Evolutionary conservation across 2,888 invertebrate species (phyloP).

Genomic region (Drosophila pseudotalamancana): DNA sequence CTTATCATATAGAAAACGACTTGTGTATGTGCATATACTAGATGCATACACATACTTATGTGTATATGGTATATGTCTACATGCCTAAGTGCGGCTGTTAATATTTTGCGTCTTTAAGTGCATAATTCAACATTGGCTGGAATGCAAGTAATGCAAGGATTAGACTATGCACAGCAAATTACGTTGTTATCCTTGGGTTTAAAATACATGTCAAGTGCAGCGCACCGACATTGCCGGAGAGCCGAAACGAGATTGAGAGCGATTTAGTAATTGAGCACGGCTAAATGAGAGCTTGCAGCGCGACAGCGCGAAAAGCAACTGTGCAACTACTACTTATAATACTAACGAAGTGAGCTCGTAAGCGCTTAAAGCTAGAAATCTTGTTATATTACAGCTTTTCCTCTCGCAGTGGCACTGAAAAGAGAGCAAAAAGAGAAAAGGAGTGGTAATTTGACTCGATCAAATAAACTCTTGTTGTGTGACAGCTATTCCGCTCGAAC

Average conservation of each 20-base stretch:
- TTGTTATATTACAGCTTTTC: too few species aligned
- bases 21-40: slow-evolving; percentile 16
- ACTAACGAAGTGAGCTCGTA: too few species aligned
- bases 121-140: slow-evolving; percentile 65
- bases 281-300: slow-evolving; percentile 2
- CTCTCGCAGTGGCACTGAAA: too few species aligned
- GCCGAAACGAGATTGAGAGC: slow-evolving; percentile 3
- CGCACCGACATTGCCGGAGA: slow-evolving; percentile 4
- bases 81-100: slow-evolving; percentile 43
- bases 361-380: too few species aligned
- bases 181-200: slow-evolving; percentile 57
- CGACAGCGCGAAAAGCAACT: neutral
- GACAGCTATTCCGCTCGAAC: too few species aligned
- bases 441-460: too few species aligned
- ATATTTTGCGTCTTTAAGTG: slow-evolving; percentile 56
- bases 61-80: neutral
- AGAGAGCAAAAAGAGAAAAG: neutral
- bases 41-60: neutral
- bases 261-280: slow-evolving; percentile 9
- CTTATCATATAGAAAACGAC: slow-evolving; percentile 37
- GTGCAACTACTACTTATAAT: too few species aligned
- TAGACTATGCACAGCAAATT: slow-evolving; percentile 60
- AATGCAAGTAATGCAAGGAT: slow-evolving; percentile 72
- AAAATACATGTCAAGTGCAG: slow-evolving; percentile 43
- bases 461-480: too few species aligned